phyloP scores from a whole-genome alignment of 2,797 vertebrate genomes.

The Luscinia megarhynchos region DNA sequence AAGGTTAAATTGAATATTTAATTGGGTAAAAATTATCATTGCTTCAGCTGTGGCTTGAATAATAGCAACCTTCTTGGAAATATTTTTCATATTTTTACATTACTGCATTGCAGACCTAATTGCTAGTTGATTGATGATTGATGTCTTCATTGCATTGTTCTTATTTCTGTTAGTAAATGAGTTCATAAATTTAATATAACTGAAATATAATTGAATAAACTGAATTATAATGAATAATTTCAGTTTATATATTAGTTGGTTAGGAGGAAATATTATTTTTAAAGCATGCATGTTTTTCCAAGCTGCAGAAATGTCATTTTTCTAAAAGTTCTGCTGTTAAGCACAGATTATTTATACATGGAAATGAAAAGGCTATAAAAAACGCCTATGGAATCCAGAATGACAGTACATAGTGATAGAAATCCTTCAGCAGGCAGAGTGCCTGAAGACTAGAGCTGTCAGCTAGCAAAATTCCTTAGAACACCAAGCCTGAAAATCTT shows the following conservation, averaged over 20 bases:
- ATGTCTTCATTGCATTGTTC: not conserved
- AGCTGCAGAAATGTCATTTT: not conserved
- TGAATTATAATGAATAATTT: not conserved
- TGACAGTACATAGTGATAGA: not conserved
- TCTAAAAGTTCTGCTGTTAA: not conserved
- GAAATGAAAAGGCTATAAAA: constrained; percentile 6
- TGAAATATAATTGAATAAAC: too few relatives aligned
- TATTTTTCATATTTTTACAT: not conserved
- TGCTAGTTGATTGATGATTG: not conserved
- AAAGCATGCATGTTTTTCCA: not conserved
- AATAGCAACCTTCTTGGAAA: not conserved
- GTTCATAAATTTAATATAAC: not conserved
- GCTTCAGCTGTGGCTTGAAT: constrained; percentile 2
- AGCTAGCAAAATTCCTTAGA: not conserved
- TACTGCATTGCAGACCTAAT: not conserved
- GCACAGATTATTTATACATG: not conserved
- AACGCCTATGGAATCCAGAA: not conserved
- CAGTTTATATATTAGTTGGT: not conserved
- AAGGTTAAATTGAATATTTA: not conserved
- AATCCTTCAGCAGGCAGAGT: not conserved
- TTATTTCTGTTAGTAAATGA: not conserved
- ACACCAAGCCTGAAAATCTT: not conserved
- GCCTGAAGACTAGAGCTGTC: constrained; percentile 26
- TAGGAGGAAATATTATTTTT: constrained; percentile 5
- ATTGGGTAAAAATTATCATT: not conserved